Base-by-base conservation (phyloP, 2,113 vertebrate species). In the Climacteris rufus region DNA sequence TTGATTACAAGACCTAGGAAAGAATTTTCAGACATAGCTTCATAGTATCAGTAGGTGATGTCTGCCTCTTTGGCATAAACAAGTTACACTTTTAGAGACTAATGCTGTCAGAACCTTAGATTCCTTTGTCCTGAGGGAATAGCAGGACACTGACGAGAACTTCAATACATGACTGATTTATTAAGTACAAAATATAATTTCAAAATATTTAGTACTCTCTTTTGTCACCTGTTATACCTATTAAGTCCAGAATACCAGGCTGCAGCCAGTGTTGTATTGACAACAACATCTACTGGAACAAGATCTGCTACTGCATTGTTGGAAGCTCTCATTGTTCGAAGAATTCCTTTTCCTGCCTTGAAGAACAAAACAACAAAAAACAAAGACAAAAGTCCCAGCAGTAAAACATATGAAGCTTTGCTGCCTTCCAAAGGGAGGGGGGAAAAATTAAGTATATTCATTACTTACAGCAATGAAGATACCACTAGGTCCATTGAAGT, bases 331-430 rank as follows among this genome's bases (percentile, higher is more conserved):
- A 99, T 99, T 21, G 99, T 99, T 75, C 99, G 98, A 76, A 99
- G 98, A 97, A 99, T 99, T 94, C 99, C 99, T 97, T 99, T 99
- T 94, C 99, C 99, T 94, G 99, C 99, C 99, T 99, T 93, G 61
- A 98, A 96, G 82, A 97, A 98, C 72, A 95, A 97, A 97, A 94
- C 19, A 84, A 81, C 13, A 76, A 71, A 21, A 87, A 30, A 96
- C 82, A 89, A 60, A 97, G 93, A 97, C 74, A 96, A 19, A 93
- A 91, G 15, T 93, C 35, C 52, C 60, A 97, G 33, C 44, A 94
- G 47, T 97, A 91, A 98, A 83, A 96, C 13, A 92, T 8, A 52
- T 10, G 33, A 96, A 83, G 42, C 44, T 56, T 68, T 84, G n/a
- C 5, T 37, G 49, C 4, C 31, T 94, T 85, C 54, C 20, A 79